Evolutionary conservation across 2,113 vertebrate species (phyloP), one percentile per base, ranked within the genome.

Genomic region (Gnathonemus longibarbis): DNA sequence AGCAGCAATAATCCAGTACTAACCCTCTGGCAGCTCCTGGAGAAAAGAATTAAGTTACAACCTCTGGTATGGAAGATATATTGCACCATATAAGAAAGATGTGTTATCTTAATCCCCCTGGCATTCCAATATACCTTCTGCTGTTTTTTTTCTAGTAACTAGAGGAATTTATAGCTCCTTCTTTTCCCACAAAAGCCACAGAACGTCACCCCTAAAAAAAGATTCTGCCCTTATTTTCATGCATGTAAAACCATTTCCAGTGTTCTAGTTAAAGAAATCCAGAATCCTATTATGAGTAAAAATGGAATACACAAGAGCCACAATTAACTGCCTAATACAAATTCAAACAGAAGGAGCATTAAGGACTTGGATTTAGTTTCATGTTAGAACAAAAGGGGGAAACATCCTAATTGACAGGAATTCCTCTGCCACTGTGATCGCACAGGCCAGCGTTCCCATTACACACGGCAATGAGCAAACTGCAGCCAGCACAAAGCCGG

Each of bases 371-470:
- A 58, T 27, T 46, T 48, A 35, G 77, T 21, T 50, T 86, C 45
- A 77, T 15, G 74, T 88, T 77, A 45, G 42, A 66, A 88, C 31
- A 87, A n/a, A 88, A 70, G 56, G 24, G 31, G 45, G 46, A 88
- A 35, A 49, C 52, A 27, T 83, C 84, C 77, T 90, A 83, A 90
- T 56, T 88, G 90, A 88, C 58, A 84, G 87, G 90, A 58, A 88
- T 84, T 88, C 90, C 49, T 56, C 87, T 52, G 27, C 24, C n/a
- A 83, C 56, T 88, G 52, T 27, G n/a, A 35, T 35, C 24, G 13
- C 24, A 3, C 50, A 35, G 62, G 46, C 86, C 39, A 53, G 24
- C 3, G 24, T 88, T 62, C 87, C 49, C 85, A 49, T 46, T 50
- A 88, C 66, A 46, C 50, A 88, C 50, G 45, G 52, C 70, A 88